These are phyloP conservation scores for Allobates femoralis DNA, from an alignment of 2,797 vertebrate genomes.

Conservation along the genomic window DNA sequence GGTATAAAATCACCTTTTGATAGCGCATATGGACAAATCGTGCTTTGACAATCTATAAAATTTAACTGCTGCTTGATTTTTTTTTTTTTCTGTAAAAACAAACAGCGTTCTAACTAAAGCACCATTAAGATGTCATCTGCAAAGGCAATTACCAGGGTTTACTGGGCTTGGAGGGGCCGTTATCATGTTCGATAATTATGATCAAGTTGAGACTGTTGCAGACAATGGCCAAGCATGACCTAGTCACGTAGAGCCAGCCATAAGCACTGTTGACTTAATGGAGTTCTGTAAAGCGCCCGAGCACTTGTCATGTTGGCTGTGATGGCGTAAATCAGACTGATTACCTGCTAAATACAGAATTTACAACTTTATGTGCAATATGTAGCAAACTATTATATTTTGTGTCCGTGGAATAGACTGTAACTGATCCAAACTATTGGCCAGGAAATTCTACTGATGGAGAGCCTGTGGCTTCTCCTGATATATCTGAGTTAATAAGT, in stretches of 20 bases:
- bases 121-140: not conserved
- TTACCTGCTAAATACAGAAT: too few relatives aligned
- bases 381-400: not conserved
- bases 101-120: not conserved
- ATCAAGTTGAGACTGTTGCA: not conserved
- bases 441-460: not conserved
- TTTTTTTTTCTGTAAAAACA: not conserved
- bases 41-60: not conserved
- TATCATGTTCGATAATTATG: not conserved
- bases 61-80: not conserved
- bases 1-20: not conserved
- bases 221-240: too few relatives aligned
- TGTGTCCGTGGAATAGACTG: not conserved
- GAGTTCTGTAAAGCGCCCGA: too few relatives aligned
- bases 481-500: too few relatives aligned
- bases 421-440: not conserved
- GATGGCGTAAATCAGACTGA: not conserved
- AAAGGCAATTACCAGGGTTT: not conserved
- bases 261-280: too few relatives aligned
- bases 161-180: not conserved
- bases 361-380: not conserved
- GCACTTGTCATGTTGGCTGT: too few relatives aligned
- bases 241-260: not conserved
- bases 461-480: not conserved
- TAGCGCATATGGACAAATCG: not conserved